Base-by-base conservation (phyloP, 2,113 vertebrate genomes). In the Pandion haliaetus region DNA sequence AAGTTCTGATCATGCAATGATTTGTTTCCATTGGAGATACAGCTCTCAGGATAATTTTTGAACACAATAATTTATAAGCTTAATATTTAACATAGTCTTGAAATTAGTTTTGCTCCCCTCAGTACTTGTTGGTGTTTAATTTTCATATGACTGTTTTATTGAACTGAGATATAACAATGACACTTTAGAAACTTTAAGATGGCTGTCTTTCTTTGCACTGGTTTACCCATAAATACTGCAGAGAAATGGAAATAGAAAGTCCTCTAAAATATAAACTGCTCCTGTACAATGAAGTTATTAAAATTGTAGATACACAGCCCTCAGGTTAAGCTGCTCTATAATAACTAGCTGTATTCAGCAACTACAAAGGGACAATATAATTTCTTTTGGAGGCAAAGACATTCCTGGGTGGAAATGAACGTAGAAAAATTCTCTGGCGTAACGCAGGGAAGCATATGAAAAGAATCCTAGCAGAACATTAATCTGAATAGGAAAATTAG, bases 271-370 rank as follows among this genome's bases (percentile, higher is more conserved):
- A 73, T 18, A 85, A 73, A 91, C 54, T 59, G 50, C 50, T 86
- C 32, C 76, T 61, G 38, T 52, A 69, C 67, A 97, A 88, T 81
- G 82, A 92, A 91, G 78, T 90, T 97, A 93, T 92, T 96, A 95
- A 96, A 94, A 96, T 38, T 69, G 91, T 26, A 63, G 63, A 50
- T 93, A 26, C 82, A 90, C 71, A 88, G 62, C 23, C 76, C 73
- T 57, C 63, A 92, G 66, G 78, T 95, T 93, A 90, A 97, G 93
- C 82, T 96, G 72, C 61, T 97, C 20, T 72, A 18, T 63, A 93
- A 70, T 47, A 94, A 86, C 38, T 57, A 73, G 54, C 66, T 93
- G 94, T 44, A 82, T 90, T 86, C 91, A 96, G 89, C 78, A 82
- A 38, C 81, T 90, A 86, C 82, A 96, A 93, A 97, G 50, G 24